Percentiles rank a stretch among this genome's conserved stretches.
These are phyloP conservation scores for Borostomias antarcticus DNA, from an alignment of 2,797 vertebrate species.

Conservation along the genomic window DNA sequence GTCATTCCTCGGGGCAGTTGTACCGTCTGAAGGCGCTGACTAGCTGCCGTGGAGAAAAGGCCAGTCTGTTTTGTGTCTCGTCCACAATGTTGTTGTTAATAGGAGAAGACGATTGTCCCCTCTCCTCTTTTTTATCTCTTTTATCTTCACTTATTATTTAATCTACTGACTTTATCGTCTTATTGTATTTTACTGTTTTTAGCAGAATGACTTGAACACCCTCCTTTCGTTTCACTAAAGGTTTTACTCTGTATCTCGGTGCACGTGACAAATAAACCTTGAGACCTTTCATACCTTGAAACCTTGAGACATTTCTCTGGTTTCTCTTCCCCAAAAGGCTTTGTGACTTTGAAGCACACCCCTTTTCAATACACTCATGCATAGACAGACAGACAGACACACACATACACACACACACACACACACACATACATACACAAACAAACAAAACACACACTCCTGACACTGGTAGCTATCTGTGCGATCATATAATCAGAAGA, in stretches of 20 bases:
- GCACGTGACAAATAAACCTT: too few species aligned
- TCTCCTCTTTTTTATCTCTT: too few species aligned
- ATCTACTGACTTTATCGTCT: too few species aligned
- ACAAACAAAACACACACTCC: neutral
- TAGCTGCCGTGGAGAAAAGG: neutral
- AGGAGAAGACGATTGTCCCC: neutral
- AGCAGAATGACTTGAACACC: too few species aligned
- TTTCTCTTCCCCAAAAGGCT: neutral
- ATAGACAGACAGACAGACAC: neutral
- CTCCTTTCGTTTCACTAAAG: too few species aligned
- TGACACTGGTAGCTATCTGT: neutral
- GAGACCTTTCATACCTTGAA: too few species aligned
- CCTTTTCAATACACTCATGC: neutral
- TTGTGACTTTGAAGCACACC: neutral
- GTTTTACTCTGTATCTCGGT: too few species aligned
- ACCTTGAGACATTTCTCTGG: too few species aligned
- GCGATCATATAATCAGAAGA: conserved; percentile 18
- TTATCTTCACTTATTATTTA: too few species aligned
- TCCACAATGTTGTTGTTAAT: neutral
- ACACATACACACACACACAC: conserved; percentile 12
- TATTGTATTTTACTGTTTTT: too few species aligned
- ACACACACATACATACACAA: neutral
- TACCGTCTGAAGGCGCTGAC: conserved; percentile 11
- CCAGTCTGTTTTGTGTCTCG: neutral
- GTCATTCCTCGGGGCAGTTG: conserved; percentile 3